phyloP scores from a whole-genome alignment of 2,797 vertebrate species.

The Acestrorhynchus altus region DNA sequence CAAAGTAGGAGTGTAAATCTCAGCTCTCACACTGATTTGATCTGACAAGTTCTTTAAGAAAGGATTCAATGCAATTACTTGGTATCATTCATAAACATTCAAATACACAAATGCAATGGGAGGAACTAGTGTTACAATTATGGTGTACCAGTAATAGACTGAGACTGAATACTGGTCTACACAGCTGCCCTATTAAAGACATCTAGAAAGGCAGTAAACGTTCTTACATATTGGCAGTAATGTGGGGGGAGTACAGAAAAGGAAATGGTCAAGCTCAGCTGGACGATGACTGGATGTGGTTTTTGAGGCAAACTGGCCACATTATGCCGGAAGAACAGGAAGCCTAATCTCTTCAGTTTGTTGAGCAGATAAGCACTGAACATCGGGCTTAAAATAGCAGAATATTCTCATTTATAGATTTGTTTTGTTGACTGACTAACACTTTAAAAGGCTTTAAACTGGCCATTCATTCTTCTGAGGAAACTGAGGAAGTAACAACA shows the following conservation, averaged over 20 bases:
- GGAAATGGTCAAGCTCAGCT: not conserved
- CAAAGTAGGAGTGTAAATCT: not conserved
- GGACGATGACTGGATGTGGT: not conserved
- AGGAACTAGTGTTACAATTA: too few relatives aligned
- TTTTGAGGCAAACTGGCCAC: not conserved
- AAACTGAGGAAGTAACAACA: not conserved
- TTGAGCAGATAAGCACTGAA: not conserved
- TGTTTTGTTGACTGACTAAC: not conserved
- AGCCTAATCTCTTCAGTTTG: not conserved
- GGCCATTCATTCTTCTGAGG: not conserved
- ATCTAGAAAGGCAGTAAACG: slow-evolving; percentile 48
- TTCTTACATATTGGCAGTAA: slow-evolving; percentile 1
- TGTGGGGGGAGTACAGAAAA: not conserved
- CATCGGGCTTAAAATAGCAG: too few relatives aligned
- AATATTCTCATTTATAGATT: not conserved
- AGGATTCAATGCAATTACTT: too few relatives aligned
- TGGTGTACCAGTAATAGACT: too few relatives aligned
- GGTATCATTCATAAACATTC: too few relatives aligned
- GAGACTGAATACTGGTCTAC: slow-evolving; percentile 25
- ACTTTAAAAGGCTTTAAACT: not conserved
- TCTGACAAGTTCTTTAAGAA: too few relatives aligned
- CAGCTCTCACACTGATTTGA: not conserved
- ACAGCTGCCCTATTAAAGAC: slow-evolving; percentile 31
- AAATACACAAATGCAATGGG: not conserved
- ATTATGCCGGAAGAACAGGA: not conserved